phyloP scores from a whole-genome alignment of 2,113 vertebrate genomes.

The Thomomys bottae region DNA sequence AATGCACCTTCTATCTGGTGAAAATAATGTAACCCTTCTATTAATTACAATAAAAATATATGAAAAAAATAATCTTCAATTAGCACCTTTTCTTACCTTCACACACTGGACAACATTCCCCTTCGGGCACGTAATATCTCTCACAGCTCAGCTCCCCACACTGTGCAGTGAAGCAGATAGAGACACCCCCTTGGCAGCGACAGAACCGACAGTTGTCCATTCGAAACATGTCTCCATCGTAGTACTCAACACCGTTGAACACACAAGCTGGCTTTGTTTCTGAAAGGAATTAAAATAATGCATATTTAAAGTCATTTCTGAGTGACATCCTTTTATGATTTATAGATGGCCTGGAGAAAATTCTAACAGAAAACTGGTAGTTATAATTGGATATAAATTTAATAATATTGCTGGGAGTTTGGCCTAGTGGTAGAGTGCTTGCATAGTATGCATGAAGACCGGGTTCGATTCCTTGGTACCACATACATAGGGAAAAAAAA shows the following conservation, averaged over 20 bases:
- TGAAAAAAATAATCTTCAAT: rapidly evolving
- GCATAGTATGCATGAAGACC: too few species aligned
- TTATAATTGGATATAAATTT: slow-evolving; percentile 1
- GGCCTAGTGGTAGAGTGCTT: too few species aligned
- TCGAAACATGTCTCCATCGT: slow-evolving; percentile 92
- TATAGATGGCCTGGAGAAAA: slow-evolving; percentile 12
- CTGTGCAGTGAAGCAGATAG: slow-evolving; percentile 92
- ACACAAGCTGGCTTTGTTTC: slow-evolving; percentile 92
- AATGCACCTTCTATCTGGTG: too few species aligned
- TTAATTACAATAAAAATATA: too few species aligned
- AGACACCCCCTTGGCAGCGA: slow-evolving; percentile 92
- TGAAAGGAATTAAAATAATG: slow-evolving; percentile 74
- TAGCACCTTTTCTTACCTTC: slow-evolving; percentile 86
- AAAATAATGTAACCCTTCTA: too few species aligned
- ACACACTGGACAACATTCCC: slow-evolving; percentile 94
- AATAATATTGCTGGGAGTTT: too few species aligned
- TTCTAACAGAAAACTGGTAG: background rate
- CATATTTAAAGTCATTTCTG: slow-evolving; percentile 6
- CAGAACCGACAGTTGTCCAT: slow-evolving; percentile 94
- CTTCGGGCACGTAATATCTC: slow-evolving; percentile 91
- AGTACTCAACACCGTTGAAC: slow-evolving; percentile 90
- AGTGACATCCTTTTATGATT: background rate
- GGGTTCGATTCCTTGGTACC: too few species aligned
- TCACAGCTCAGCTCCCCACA: slow-evolving; percentile 92
- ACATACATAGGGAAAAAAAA: too few species aligned